These are phyloP conservation scores for Limnephilus rhombicus DNA, from an alignment of 2,888 invertebrate species.

Conservation along the genomic window DNA sequence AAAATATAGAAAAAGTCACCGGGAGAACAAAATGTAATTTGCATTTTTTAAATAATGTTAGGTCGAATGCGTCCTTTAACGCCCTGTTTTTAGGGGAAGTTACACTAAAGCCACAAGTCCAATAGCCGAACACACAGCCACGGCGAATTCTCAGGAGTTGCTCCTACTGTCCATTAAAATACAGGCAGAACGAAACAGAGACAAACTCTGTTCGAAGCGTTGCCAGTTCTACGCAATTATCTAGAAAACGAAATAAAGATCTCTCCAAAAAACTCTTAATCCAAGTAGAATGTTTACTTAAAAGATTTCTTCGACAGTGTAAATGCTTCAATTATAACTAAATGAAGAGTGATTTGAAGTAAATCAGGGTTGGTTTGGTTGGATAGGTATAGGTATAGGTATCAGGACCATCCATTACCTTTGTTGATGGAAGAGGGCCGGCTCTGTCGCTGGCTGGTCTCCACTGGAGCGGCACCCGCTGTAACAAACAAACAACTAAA, in stretches of 20 bases:
- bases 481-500: conserved; percentile 68
- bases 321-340: conserved; percentile 22
- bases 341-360: conserved; percentile 18
- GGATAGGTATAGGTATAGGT: not conserved
- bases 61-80: too few relatives aligned
- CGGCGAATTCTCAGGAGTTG: not conserved
- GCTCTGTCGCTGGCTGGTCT: conserved; percentile 72
- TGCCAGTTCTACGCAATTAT: not conserved
- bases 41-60: too few relatives aligned
- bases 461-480: conserved; percentile 76
- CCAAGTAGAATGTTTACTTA: not conserved
- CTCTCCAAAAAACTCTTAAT: not conserved
- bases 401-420: conserved; percentile 63
- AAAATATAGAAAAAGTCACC: too few relatives aligned
- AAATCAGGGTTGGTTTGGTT: not conserved
- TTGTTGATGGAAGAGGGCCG: conserved; percentile 68
- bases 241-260: not conserved
- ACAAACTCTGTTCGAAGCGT: not conserved
- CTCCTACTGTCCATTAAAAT: not conserved
- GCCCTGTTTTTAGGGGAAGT: too few relatives aligned
- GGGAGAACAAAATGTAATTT: too few relatives aligned
- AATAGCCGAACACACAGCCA: too few relatives aligned
- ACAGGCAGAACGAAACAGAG: too few relatives aligned
- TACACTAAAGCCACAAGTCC: too few relatives aligned
- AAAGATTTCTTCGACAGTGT: not conserved